phyloP scores from a whole-genome alignment of 2,113 vertebrate genomes.

The Odobenus rosmarus region DNA sequence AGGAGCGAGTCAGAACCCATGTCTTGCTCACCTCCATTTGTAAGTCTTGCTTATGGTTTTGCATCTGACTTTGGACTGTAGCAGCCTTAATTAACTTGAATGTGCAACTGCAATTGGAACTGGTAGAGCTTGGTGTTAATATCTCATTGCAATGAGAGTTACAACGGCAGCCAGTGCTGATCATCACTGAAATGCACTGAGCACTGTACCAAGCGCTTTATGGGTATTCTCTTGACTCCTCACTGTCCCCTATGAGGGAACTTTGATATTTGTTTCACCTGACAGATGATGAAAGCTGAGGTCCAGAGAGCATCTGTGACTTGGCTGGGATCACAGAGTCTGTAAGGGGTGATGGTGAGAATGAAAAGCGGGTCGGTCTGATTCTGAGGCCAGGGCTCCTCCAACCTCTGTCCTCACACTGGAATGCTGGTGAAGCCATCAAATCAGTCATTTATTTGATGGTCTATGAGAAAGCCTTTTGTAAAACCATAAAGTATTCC shows the following conservation, averaged over 20 bases:
- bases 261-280: not conserved
- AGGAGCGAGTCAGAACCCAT: not conserved
- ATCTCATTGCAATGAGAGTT: not conserved
- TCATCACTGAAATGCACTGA: fast-evolving
- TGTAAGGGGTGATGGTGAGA: fast-evolving
- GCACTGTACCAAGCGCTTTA: fast-evolving
- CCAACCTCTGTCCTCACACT: not conserved
- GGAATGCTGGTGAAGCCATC: not conserved
- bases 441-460: not conserved
- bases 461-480: not conserved
- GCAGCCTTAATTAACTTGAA: not conserved
- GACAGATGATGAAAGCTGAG: not conserved
- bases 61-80: not conserved
- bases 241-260: fast-evolving
- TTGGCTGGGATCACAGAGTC: not conserved
- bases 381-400: not conserved
- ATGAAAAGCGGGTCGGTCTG: not conserved
- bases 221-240: not conserved
- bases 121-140: not conserved
- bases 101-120: not conserved
- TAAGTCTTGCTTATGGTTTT: not conserved
- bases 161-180: not conserved
- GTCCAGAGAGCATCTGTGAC: not conserved
- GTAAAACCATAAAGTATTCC: not conserved
- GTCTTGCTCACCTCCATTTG: not conserved